These are phyloP conservation scores for Luidia sarsii DNA, from an alignment of 53 echinoderm and acorn worm species.

Conservation along the genomic window DNA sequence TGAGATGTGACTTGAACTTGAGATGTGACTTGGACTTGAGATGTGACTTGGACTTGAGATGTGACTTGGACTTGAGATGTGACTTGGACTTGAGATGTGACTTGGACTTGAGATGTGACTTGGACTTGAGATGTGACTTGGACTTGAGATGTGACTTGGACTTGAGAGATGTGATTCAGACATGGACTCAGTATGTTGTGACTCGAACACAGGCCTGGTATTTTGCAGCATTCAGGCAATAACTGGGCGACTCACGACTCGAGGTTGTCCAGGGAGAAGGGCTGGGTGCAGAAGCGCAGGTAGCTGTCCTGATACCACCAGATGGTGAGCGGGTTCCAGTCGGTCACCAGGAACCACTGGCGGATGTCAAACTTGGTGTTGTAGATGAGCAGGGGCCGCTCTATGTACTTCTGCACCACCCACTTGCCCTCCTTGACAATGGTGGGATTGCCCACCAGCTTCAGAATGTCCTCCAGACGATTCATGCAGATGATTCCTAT, in stretches of 20 bases:
- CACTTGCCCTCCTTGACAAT: slow-evolving; percentile 96
- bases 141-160: no score
- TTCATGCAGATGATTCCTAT: slow-evolving; percentile 97
- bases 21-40: no score
- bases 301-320: slow-evolving; percentile 91
- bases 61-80: no score
- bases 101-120: no score
- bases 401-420: slow-evolving; percentile 98
- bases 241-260: slow-evolving; percentile 90
- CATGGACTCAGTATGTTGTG: no score
- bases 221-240: no score
- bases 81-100: no score
- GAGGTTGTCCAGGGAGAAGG: slow-evolving; percentile 77
- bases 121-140: no score
- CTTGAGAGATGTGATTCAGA: no score
- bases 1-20: no score
- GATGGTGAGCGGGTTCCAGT: slow-evolving; percentile 96
- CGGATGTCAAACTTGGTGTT: slow-evolving; percentile 98
- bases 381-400: slow-evolving; percentile 97
- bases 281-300: slow-evolving; percentile 92
- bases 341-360: slow-evolving; percentile 98
- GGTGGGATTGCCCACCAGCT: slow-evolving; percentile 84
- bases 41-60: no score
- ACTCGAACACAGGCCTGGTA: no score
- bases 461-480: slow-evolving; percentile 87